phyloP scores from a whole-genome alignment of 1,140 invertebrate species.

The Drosophila pseudoobscura region DNA sequence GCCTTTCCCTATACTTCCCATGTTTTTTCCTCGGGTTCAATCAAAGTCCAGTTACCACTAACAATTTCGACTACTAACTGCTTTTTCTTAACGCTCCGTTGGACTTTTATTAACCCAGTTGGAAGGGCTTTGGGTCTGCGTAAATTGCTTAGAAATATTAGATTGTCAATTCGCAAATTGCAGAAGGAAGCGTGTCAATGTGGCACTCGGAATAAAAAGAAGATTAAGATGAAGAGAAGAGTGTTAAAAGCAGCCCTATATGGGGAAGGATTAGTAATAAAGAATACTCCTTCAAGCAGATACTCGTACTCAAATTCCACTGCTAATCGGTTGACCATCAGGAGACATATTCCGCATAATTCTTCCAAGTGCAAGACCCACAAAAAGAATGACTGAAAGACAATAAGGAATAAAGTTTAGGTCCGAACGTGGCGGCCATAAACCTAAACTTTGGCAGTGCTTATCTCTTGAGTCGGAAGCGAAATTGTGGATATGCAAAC shows the following conservation, averaged over 20 bases:
- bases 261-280: no score
- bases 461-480: conserved; percentile 51
- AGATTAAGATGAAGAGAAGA: conserved; percentile 1
- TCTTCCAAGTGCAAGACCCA: conserved; percentile 20
- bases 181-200: conserved; percentile 67
- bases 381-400: conserved; percentile 37
- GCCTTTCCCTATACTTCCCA: not conserved
- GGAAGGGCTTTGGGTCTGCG: conserved; percentile 45
- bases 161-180: conserved; percentile 72
- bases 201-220: conserved; percentile 18
- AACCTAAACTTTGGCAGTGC: conserved; percentile 71
- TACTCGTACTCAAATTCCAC: no score
- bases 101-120: conserved; percentile 69
- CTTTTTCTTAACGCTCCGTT: conserved; percentile 74
- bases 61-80: conserved; percentile 64
- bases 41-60: conserved; percentile 55
- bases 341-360: conserved; percentile 19
- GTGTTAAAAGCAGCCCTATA: not conserved
- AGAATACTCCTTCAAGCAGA: not conserved
- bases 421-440: conserved; percentile 61
- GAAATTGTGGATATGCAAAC: conserved; percentile 68
- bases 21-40: conserved; percentile 32
- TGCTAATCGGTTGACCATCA: conserved; percentile 27
- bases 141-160: conserved; percentile 70
- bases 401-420: conserved; percentile 39